Conservation (phyloP, 1,140 invertebrate genomes). For the Coelopa frigida region DNA sequence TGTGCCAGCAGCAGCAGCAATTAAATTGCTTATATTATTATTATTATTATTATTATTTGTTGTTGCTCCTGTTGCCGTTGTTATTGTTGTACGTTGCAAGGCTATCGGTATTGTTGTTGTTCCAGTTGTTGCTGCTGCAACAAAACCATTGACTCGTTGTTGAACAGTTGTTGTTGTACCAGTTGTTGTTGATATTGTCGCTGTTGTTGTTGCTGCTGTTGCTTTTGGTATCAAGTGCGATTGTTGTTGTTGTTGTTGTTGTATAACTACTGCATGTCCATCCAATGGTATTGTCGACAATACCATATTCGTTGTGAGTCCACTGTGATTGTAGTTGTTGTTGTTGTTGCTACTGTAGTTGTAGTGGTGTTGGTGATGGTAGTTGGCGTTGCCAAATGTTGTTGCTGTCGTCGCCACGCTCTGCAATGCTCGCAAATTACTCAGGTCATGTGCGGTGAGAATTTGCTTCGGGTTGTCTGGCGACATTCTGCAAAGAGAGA, state of each 20-base stretch:
- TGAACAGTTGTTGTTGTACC: conserved; percentile 4
- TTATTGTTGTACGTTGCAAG: conserved; percentile 4
- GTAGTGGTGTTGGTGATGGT: conserved; percentile 12
- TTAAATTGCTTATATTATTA: conserved; percentile 6
- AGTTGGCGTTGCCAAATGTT: conserved; percentile 6
- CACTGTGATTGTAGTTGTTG: conserved; percentile 16
- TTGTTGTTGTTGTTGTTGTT: conserved; percentile 6
- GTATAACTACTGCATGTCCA: conserved; percentile 9
- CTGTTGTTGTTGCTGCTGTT: neutral
- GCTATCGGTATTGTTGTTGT: conserved; percentile 8
- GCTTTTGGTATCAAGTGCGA: neutral
- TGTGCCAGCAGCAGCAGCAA: conserved; percentile 7
- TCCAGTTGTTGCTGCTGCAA: conserved; percentile 8
- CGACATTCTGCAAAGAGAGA: conserved; percentile 33
- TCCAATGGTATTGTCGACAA: conserved; percentile 16
- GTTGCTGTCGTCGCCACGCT: neutral
- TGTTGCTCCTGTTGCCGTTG: conserved; percentile 4
- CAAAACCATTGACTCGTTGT: conserved; percentile 1
- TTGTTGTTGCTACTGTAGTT: conserved; percentile 16
- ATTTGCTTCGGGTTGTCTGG: conserved; percentile 42
- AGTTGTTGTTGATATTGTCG: neutral
- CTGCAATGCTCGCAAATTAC: conserved; percentile 24
- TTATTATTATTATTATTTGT: conserved; percentile 2
- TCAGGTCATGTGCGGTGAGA: conserved; percentile 31
- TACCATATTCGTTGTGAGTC: conserved; percentile 11